Evolutionary conservation across 2,113 vertebrate genomes (phyloP), one percentile per base, ranked within the genome.

Genomic region (Hyperoodon ampullatus): DNA sequence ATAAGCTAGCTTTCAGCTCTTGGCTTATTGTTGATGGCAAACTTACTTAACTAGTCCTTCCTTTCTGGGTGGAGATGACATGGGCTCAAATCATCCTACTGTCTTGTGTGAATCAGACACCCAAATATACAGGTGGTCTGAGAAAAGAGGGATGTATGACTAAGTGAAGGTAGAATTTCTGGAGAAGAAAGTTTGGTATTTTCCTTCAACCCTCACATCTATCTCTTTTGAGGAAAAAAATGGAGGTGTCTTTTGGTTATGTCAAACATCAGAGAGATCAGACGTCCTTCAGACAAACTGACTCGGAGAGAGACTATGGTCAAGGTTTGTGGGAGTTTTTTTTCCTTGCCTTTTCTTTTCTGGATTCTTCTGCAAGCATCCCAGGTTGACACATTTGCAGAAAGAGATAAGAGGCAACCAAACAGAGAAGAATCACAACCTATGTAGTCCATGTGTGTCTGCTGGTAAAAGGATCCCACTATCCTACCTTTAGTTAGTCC

Each of bases 361-460:
- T 94, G 9, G 6, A 95, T 96, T 97, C 24, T 97, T 98, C 88
- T 87, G 2, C 61, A 93, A 78, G 23, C 63, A 44, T 84, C 39
- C 63, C 74, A 88, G 8, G 50, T 71, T 97, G 74, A 93, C 60
- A 87, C 65, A 72, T 33, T 95, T 72, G 61, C 72, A 97, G 75
- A 65, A 94, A 88, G 60, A 96, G 78, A 93, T 86, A 95, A 96
- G 81, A 95, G n/a, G 6, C 39, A 70, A 66, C 30, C 39, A 5
- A 15, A 94, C 65, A 95, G 44, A 87, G 42, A 72, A 90, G 70
- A 90, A 61, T 44, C 35, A 50, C 39, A 93, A 12, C 0, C 1
- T 3, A 0, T 60, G 33, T 80, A 42, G 87, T 82, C 58, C 60
- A 42, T 61, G 15, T 60, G 60, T 94, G 75, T 55, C 63, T 88